A percentile compares a stretch with the other conserved stretches of the same genome.
These are phyloP conservation scores for Hippoglossus stenolepis DNA, from an alignment of 2,113 vertebrate species.

Conservation along the genomic window DNA sequence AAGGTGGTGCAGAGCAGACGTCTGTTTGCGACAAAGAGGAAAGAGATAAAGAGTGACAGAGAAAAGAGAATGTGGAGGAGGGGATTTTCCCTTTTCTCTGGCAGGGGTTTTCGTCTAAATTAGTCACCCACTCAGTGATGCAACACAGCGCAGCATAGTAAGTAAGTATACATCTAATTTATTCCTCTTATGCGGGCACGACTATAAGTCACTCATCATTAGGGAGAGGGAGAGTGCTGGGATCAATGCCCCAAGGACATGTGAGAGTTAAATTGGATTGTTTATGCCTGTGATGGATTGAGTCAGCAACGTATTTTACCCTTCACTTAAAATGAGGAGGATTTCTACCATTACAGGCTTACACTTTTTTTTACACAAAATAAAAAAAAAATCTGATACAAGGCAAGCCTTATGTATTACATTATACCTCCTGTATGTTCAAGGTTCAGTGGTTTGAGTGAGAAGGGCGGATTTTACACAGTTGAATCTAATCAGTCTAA, in stretches of 20 bases:
- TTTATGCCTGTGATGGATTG: constrained; percentile 51
- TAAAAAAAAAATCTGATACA: neutral
- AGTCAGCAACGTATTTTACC: neutral
- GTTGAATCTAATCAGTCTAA: constrained; percentile 21
- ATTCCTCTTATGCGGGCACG: constrained; percentile 28
- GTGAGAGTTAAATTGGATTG: constrained; percentile 56
- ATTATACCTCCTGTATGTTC: neutral
- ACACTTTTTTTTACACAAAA: neutral
- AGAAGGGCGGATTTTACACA: neutral
- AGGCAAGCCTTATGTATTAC: neutral
- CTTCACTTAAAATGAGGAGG: constrained; percentile 1
- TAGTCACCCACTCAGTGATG: constrained; percentile 49
- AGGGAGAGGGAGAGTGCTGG: constrained; percentile 28
- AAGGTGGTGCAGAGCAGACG: neutral
- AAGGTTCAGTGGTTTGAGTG: neutral
- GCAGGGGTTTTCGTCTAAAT: constrained; percentile 21
- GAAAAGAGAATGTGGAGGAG: constrained; percentile 31
- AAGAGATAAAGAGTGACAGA: constrained; percentile 21
- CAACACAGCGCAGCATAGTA: constrained; percentile 30
- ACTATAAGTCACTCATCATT: constrained; percentile 60
- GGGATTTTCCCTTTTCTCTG: constrained; percentile 44
- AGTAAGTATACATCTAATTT: constrained; percentile 49
- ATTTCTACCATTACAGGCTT: neutral
- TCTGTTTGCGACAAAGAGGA: constrained; percentile 26
- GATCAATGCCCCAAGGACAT: constrained; percentile 60